Evolutionary conservation across 2,113 vertebrate species (phyloP), one percentile per base, ranked within the genome.

Genomic region (Mesoclemmys tuberculata): DNA sequence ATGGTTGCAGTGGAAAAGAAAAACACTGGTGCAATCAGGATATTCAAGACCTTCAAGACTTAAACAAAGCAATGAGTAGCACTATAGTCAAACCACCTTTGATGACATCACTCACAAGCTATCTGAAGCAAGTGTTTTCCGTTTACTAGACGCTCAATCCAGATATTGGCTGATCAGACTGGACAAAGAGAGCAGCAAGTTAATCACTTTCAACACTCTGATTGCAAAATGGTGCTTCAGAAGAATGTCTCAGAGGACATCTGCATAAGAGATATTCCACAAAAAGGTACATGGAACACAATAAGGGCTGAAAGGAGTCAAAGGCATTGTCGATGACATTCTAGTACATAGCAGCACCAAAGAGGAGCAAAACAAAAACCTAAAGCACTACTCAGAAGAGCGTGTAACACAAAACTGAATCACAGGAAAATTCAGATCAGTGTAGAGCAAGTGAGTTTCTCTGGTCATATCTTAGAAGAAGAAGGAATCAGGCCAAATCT

Each of bases 1-100:
- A 44, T n/a, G 58, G 26, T 86, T 56, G 10, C 6, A 27, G 8
- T 38, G 14, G 19, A 51, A 19, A 10, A 10, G 61, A 75, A 90
- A 54, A 44, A 46, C 21, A 13, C 21, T 41, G n/a, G 68, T 71
- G 21, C 6, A 44, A 44, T 75, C 71, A 3, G 6, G 41, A 56
- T 38, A 80, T 80, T 10, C 41, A 68, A 11, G 27, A 64, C 2
- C 3, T 22, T 0, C 1, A 11, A 75, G 24, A 87, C 83, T 48
- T 35, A 3, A 0, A 1, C n/a, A 38, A 91, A 61, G 31, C 38
- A 80, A 35, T 38, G 12, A 78, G 31, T 22, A 92, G 90, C 54
- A 61, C 14, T 86, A 10, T 18, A 75, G 6, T 51, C 22, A 26
- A 22, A 22, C 18, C 26, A n/a, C 13, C 0, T 0, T 55, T 14